phyloP scores from a whole-genome alignment of 1,140 invertebrate species.

The Sitophilus oryzae region DNA sequence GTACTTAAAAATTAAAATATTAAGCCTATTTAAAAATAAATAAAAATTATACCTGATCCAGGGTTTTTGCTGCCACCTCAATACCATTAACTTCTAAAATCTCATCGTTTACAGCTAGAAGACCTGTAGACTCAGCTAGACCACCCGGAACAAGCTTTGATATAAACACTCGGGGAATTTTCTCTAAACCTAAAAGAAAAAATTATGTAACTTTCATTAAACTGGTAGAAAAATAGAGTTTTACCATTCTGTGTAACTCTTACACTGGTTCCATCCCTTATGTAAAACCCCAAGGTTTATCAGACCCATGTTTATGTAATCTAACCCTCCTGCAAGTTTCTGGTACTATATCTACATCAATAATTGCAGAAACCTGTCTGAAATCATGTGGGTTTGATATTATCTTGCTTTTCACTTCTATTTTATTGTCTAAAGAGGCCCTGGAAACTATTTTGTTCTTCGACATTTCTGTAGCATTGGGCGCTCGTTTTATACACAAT shows the following conservation, averaged over 20 bases:
- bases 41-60: slow-evolving; percentile 87
- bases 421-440: slow-evolving; percentile 54
- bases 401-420: slow-evolving; percentile 68
- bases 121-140: slow-evolving; percentile 87
- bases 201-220: too few species aligned
- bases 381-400: slow-evolving; percentile 96
- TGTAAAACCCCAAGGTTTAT: slow-evolving; percentile 97
- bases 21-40: too few species aligned
- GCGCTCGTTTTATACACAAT: slow-evolving; percentile 1
- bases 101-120: slow-evolving; percentile 97
- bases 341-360: slow-evolving; percentile 98
- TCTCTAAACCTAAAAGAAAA: slow-evolving; percentile 61
- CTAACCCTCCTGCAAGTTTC: slow-evolving; percentile 94
- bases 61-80: slow-evolving; percentile 92
- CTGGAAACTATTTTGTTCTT: slow-evolving; percentile 58
- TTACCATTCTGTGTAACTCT: slow-evolving; percentile 68
- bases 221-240: background rate
- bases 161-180: slow-evolving; percentile 96
- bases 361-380: slow-evolving; percentile 95
- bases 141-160: slow-evolving; percentile 83
- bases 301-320: slow-evolving; percentile 95
- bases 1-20: too few species aligned
- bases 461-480: slow-evolving; percentile 51
- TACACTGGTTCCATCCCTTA: slow-evolving; percentile 81
- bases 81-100: slow-evolving; percentile 99